Evolutionary conservation across 30 jellyfish, hydroid and myxozoan species (phyloP).

Genomic region (Aurelia aurita): DNA sequence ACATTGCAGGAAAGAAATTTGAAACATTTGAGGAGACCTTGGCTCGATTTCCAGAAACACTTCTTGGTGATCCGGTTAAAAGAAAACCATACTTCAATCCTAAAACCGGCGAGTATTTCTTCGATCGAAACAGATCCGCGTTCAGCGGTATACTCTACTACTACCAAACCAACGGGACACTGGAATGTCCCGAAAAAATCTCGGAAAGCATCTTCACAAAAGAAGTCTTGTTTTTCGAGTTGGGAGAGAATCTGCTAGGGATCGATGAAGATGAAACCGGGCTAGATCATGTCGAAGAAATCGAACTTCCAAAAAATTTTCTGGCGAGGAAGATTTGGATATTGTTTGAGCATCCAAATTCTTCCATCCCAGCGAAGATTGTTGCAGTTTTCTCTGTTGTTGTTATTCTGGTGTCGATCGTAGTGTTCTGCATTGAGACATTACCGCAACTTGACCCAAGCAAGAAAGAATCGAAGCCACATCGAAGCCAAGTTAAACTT

Average conservation of each 20-base stretch:
- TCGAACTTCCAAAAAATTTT: slow-evolving; percentile 73
- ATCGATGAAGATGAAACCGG: slow-evolving; percentile 60
- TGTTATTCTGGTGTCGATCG: slow-evolving; percentile 85
- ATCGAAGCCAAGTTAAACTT: slow-evolving; percentile 43
- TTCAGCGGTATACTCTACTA: slow-evolving; percentile 88
- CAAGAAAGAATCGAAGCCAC: slow-evolving; percentile 29
- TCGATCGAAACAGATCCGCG: slow-evolving; percentile 93
- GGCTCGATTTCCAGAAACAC: slow-evolving; percentile 90
- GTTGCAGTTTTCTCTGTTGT: slow-evolving; percentile 86
- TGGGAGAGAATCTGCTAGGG: slow-evolving; percentile 78
- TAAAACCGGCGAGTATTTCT: slow-evolving; percentile 85
- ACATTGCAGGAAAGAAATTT: slow-evolving; percentile 86
- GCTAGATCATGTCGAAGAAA: slow-evolving; percentile 54
- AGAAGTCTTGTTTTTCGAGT: slow-evolving; percentile 94
- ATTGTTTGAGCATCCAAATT: slow-evolving; percentile 87
- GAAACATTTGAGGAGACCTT: slow-evolving; percentile 89
- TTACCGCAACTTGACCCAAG: slow-evolving; percentile 91
- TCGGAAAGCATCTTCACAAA: slow-evolving; percentile 94
- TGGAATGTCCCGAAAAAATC: slow-evolving; percentile 90
- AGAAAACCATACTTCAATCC: slow-evolving; percentile 80
- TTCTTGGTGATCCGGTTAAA: slow-evolving; percentile 90
- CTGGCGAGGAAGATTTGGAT: slow-evolving; percentile 77
- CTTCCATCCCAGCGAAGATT: slow-evolving; percentile 76
- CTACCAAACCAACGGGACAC: slow-evolving; percentile 87
- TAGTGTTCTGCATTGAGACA: slow-evolving; percentile 93